Conservation (phyloP, 2,888 invertebrate species). For the Spialia ferax region DNA sequence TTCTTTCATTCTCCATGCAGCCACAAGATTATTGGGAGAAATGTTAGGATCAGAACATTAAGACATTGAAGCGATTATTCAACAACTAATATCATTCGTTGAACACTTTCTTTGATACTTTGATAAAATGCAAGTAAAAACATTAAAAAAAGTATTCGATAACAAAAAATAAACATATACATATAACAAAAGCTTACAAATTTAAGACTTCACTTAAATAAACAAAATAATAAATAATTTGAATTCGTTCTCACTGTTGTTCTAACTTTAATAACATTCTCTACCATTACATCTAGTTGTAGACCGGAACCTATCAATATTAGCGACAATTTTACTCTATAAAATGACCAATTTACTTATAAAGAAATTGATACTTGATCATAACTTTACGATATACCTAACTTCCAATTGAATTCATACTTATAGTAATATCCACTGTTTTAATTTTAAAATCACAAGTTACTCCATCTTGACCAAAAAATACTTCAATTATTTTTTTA, state of each 20-base stretch:
- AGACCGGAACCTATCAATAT: constrained; percentile 14
- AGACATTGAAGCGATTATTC: not conserved
- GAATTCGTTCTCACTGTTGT: constrained; percentile 33
- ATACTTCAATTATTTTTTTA: too few species aligned
- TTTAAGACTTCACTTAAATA: constrained; percentile 34
- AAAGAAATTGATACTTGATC: not conserved
- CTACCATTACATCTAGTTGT: constrained; percentile 20
- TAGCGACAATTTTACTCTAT: not conserved
- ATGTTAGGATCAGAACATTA: constrained; percentile 16
- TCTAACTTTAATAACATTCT: constrained; percentile 15
- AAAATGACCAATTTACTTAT: not conserved
- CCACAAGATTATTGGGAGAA: constrained; percentile 18
- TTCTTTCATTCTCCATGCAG: constrained; percentile 28
- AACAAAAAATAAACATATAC: constrained; percentile 37
- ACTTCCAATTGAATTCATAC: too few species aligned
- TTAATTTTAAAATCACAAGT: not conserved
- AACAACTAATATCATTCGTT: constrained; percentile 1
- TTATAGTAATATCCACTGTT: too few species aligned
- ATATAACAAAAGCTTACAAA: constrained; percentile 37
- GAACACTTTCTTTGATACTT: constrained; percentile 21
- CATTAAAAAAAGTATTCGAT: constrained; percentile 26
- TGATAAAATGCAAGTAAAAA: constrained; percentile 38
- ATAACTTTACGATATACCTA: not conserved
- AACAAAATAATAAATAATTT: constrained; percentile 27
- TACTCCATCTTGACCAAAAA: too few species aligned